phyloP scores from a whole-genome alignment of 2,888 invertebrate genomes.

The Parapristionchus giblindavisi region DNA sequence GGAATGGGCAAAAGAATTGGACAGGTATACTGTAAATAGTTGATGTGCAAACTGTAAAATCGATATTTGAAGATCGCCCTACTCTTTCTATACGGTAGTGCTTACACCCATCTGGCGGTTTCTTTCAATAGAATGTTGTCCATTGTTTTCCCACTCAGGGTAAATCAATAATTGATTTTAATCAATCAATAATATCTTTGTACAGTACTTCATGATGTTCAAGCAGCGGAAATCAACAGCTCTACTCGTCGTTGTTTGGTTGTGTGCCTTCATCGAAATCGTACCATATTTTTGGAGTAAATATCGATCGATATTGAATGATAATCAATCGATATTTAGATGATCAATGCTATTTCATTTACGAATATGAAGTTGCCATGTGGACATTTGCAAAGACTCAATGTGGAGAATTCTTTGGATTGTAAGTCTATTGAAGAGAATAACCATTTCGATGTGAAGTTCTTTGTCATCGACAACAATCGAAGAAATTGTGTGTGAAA shows the following conservation, averaged over 20 bases:
- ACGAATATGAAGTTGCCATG: conserved; percentile 22
- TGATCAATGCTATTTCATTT: conserved; percentile 15
- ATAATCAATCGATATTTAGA: too few relatives aligned
- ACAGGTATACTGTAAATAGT: conserved; percentile 6
- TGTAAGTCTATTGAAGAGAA: too few relatives aligned
- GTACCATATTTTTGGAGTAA: conserved; percentile 27
- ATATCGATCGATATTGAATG: too few relatives aligned
- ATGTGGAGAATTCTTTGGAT: conserved; percentile 15
- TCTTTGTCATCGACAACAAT: too few relatives aligned
- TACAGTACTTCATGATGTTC: conserved; percentile 29
- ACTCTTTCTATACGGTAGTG: conserved; percentile 29
- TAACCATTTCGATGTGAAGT: too few relatives aligned
- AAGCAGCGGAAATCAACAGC: background rate
- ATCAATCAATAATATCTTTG: too few relatives aligned
- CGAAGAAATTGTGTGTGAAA: too few relatives aligned
- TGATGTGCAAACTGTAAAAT: background rate
- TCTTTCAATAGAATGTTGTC: conserved; percentile 29
- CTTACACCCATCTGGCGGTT: conserved; percentile 25
- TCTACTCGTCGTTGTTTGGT: conserved; percentile 7
- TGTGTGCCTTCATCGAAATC: conserved; percentile 16
- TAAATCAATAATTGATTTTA: background rate
- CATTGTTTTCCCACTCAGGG: conserved; percentile 10
- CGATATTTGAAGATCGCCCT: background rate
- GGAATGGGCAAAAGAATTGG: conserved; percentile 26
- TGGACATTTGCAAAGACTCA: conserved; percentile 17